Evolutionary conservation across 1,140 invertebrate species (phyloP).

Genomic region (Drosophila nasuta): DNA sequence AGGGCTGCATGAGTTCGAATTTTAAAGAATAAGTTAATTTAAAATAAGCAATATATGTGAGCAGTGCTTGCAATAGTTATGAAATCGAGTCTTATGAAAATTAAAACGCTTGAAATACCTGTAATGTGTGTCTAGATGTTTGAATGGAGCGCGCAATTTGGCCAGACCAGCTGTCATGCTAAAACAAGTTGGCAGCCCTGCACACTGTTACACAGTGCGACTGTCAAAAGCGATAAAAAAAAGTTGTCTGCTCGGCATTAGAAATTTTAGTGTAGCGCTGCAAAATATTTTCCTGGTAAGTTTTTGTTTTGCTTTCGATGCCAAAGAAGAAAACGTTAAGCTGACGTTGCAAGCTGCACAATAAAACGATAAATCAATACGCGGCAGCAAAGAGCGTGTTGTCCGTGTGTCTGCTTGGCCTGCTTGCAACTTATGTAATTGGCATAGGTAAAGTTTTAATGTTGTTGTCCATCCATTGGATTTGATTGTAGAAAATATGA

Average conservation of each 20-base stretch:
- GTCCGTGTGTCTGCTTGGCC: constrained; percentile 4
- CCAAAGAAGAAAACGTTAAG: not conserved
- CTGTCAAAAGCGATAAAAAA: constrained; percentile 76
- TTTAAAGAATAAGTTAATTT: too few species aligned
- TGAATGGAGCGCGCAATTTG: constrained; percentile 22
- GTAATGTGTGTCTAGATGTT: not conserved
- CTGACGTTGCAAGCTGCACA: not conserved
- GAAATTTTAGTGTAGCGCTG: constrained; percentile 60
- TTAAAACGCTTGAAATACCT: too few species aligned
- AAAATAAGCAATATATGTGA: not conserved
- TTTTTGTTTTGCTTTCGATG: constrained; percentile 15
- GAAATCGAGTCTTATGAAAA: too few species aligned
- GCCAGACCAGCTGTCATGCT: constrained; percentile 57
- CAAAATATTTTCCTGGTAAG: constrained; percentile 78
- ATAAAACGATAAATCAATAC: constrained; percentile 34
- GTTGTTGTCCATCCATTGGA: constrained; percentile 43
- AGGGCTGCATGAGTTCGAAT: not conserved
- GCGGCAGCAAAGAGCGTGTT: too few species aligned
- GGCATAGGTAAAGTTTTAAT: constrained; percentile 33
- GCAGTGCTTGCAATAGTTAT: not conserved
- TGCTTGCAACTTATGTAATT: constrained; percentile 79
- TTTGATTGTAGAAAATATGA: constrained; percentile 79
- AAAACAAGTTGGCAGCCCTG: constrained; percentile 60
- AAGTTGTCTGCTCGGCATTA: constrained; percentile 76
- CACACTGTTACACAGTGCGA: constrained; percentile 60